Evolutionary conservation across 1,140 invertebrate species (phyloP), one percentile per base, ranked within the genome.

Genomic region (Pararge aegeria): DNA sequence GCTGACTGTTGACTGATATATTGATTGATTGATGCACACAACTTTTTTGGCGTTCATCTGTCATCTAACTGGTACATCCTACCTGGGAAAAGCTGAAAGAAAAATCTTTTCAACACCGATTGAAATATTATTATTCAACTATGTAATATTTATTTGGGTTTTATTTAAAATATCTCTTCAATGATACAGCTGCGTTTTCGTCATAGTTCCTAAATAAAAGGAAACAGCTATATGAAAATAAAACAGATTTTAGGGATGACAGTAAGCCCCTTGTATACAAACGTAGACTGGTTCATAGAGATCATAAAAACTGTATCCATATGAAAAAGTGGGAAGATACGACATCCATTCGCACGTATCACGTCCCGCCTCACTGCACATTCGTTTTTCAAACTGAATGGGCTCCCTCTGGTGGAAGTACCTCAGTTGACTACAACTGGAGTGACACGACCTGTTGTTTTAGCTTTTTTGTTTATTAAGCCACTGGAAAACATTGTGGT

Each of bases 381-480:
- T 15, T 42, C 38, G 38, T 42, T 42, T 42, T 42, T 42, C 38
- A 42, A 42, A 42, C 13, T 42, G 38, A 42, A 42, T 42, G 18
- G 38, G 18, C 9, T 18, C 15, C 38, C 38, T 42, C 38, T 16
- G 15, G 2, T 38, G 34, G 38, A 42, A 42, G 38, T 42, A 42
- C 24, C 24, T 24, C 24, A 16, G 16, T 10, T 4, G 13, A 42
- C 38, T 42, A 42, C 38, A 42, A 42, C 38, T 42, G 38, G 13
- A 16, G 15, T 42, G 38, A 42, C 15, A 42, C 34, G 34, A 38
- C 5, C 5, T 40, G 37, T 40, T 40, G 16, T 2, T 7, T 40
- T 40, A 40, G 37, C 13, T 40, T 13, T 40, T 44, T 44, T 44
- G 16, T 46, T 18, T 46, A 21, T 40, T 40, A 5, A n/a, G 37